Evolutionary conservation across 2,797 vertebrate species (phyloP).

Genomic region (Enteromius viviparus): DNA sequence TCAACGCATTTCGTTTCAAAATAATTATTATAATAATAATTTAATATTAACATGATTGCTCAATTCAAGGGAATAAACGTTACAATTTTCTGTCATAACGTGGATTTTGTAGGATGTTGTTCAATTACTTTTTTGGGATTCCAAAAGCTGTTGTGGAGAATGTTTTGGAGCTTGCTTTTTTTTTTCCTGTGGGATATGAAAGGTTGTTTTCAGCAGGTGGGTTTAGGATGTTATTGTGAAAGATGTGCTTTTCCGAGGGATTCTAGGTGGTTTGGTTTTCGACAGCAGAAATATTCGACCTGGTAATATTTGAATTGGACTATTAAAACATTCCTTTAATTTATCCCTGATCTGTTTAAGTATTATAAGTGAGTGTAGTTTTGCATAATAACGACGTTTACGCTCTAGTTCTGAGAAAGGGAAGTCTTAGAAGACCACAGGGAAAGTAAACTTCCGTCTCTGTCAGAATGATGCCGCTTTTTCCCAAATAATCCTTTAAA

Average conservation of each 20-base stretch:
- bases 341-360: not conserved
- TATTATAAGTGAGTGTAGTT: constrained; percentile 10
- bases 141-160: not conserved
- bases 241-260: not conserved
- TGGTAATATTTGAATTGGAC: constrained; percentile 5
- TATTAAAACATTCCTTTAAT: constrained; percentile 48
- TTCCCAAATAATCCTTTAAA: not conserved
- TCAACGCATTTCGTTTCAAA: not conserved
- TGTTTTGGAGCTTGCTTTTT: not conserved
- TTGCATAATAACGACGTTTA: not conserved
- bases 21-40: not conserved
- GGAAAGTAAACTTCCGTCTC: not conserved
- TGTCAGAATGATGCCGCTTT: not conserved
- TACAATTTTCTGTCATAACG: not conserved
- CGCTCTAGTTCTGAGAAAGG: not conserved
- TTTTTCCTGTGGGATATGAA: not conserved
- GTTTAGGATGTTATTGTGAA: not conserved
- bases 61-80: not conserved
- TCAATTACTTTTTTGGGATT: constrained; percentile 5
- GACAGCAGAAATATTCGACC: not conserved
- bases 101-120: not conserved
- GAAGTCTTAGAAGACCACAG: constrained; percentile 1
- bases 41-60: not conserved
- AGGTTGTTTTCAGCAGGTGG: not conserved
- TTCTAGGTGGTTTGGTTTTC: not conserved